Evolutionary conservation across 2,113 vertebrate species (phyloP).

Genomic region (Coptodon bakossiorum): DNA sequence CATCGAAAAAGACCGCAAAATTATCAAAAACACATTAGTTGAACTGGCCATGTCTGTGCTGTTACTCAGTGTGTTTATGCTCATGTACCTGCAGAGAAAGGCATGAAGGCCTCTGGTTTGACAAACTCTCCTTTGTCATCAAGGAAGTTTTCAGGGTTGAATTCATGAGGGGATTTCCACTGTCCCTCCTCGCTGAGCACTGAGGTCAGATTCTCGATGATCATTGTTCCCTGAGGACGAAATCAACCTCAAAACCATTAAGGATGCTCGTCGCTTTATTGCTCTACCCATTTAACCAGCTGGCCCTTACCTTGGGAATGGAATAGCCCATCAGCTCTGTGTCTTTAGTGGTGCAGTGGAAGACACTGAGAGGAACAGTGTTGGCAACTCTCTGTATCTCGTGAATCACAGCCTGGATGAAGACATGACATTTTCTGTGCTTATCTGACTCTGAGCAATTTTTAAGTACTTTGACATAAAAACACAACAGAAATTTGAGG

Average conservation of each 20-base stretch:
- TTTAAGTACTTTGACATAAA: not conserved
- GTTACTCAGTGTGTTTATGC: not conserved
- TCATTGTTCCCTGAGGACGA: conserved; percentile 47
- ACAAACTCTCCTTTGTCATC: conserved; percentile 56
- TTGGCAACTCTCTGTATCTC: conserved; percentile 63
- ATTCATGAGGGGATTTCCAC: conserved; percentile 67
- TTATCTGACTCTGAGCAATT: not conserved
- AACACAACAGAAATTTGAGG: not conserved
- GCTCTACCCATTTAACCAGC: not conserved
- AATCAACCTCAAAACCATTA: not conserved
- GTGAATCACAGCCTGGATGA: conserved; percentile 58
- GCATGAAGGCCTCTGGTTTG: conserved; percentile 66
- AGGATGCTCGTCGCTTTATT: not conserved
- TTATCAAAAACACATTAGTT: not conserved
- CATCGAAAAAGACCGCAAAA: too few species aligned
- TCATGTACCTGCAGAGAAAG: conserved; percentile 49
- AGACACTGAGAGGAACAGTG: conserved; percentile 54
- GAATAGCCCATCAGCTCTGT: conserved; percentile 61
- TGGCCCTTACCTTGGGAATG: conserved; percentile 53
- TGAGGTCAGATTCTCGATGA: conserved; percentile 58
- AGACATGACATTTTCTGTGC: not conserved
- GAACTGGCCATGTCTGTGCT: too few species aligned
- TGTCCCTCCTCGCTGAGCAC: conserved; percentile 55
- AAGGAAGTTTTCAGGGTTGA: conserved; percentile 69
- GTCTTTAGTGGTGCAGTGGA: conserved; percentile 45